phyloP scores from a whole-genome alignment of 1,140 invertebrate species.

The Schlechtendalia chinensis region DNA sequence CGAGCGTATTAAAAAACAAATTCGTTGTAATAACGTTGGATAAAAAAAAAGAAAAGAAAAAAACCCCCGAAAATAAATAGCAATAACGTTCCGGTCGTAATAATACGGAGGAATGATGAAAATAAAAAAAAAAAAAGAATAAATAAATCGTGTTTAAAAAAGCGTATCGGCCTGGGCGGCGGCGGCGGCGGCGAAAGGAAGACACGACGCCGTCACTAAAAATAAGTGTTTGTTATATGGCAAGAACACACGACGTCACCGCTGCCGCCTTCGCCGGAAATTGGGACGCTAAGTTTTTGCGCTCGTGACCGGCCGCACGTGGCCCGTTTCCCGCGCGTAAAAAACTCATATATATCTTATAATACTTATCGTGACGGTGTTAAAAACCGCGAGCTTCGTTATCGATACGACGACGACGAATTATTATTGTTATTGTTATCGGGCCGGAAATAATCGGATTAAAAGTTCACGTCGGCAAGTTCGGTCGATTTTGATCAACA shows the following conservation, averaged over 20 bases:
- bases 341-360: too few relatives aligned
- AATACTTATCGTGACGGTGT: too few relatives aligned
- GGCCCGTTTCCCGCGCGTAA: background rate
- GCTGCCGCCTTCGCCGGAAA: conserved; percentile 2
- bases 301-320: background rate
- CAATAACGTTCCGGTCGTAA: conserved; percentile 9
- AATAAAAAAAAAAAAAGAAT: conserved; percentile 1
- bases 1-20: background rate
- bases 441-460: too few relatives aligned
- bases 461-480: too few relatives aligned
- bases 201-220: background rate
- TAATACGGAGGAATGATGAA: conserved; percentile 6
- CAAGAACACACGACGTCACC: background rate
- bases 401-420: too few relatives aligned
- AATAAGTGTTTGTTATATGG: background rate
- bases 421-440: too few relatives aligned
- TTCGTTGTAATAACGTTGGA: background rate
- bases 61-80: background rate
- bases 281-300: conserved; percentile 6
- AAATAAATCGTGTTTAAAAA: conserved; percentile 20
- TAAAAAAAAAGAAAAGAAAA: conserved; percentile 23
- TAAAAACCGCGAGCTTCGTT: too few relatives aligned
- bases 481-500: too few relatives aligned
- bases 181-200: background rate
- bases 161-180: conserved; percentile 3